Evolutionary conservation across 2,888 invertebrate species (phyloP), one percentile per base, ranked within the genome.

Genomic region (Phalangium opilio): DNA sequence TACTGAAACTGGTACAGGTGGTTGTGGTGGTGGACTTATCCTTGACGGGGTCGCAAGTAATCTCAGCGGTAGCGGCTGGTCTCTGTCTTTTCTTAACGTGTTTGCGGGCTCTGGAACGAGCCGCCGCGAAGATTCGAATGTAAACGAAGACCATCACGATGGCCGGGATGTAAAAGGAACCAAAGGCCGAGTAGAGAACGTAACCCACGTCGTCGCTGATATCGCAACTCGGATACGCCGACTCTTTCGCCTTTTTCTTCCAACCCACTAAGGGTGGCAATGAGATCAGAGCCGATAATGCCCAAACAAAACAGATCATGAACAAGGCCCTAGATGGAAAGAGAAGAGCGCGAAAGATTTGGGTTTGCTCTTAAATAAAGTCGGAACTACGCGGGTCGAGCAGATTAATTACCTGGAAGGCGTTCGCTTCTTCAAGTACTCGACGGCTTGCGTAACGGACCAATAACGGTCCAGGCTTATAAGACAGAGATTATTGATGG

Each of bases 61-160:
- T 43, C 46, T 53, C 50, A n/a, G 52, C 38, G 12, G 48, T 38
- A n/a, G 52, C 38, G 12, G 48, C 41, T 19, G 43, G 47, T 3
- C 50, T 48, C 21, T 59, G 56, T 38, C 14, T 10, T 47, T 57
- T 57, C 44, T 57, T 58, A 12, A 63, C 86, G 47, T 84, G 84
- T 47, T 90, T 74, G 54, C 91, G 73, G 57, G 93, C 93, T 45
- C 93, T 69, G 44, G 84, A 84, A 67, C 91, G 85, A 45, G 95
- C 93, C 40, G 93, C 93, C 70, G 79, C 86, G 73, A 93, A 98
- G 72, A 98, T 96, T 70, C 93, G 79, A 68, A 93, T 91, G 73
- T 98, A 98, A 54, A 98, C 96, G 72, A 96, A 93, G 64, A 96
- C 93, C 95, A 98, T 96, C 67, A 98, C 91, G 68, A 93, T 87